Percentiles rank a stretch among this genome's conserved stretches.
Conservation (phyloP, 2,888 invertebrate genomes). For the Phytoseiulus persimilis region DNA sequence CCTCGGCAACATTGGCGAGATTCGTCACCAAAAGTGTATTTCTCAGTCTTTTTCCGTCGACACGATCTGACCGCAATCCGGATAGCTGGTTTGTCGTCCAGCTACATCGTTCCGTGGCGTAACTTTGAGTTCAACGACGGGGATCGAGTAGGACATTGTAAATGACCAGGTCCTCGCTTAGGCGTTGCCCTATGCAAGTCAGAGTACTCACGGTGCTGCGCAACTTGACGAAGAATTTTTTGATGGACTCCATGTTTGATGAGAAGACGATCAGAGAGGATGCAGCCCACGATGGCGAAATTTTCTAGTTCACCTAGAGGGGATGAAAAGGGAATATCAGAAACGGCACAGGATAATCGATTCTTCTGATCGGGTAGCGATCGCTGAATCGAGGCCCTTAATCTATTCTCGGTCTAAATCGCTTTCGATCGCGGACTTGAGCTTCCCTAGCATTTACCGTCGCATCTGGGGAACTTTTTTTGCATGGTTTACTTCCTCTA, state of each 20-base stretch:
- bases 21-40: too few relatives aligned
- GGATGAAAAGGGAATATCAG: neutral
- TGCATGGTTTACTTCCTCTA: too few relatives aligned
- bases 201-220: neutral
- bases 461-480: too few relatives aligned
- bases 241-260: neutral
- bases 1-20: too few relatives aligned
- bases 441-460: neutral
- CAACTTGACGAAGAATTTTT: neutral
- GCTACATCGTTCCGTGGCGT: too few relatives aligned
- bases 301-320: neutral
- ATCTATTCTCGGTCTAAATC: neutral
- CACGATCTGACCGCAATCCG: too few relatives aligned
- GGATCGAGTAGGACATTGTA: too few relatives aligned
- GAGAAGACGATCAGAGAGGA: neutral
- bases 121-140: too few relatives aligned
- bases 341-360: neutral
- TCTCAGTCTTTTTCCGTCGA: too few relatives aligned
- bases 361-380: neutral
- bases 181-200: neutral
- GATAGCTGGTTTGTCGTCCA: too few relatives aligned
- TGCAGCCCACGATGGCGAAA: neutral
- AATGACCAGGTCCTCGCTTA: too few relatives aligned
- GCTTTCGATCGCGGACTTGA: neutral
- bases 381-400: neutral